These are phyloP conservation scores for Branchipolynoe longqiensis DNA, from an alignment of 2,888 invertebrate species.

Conservation along the genomic window DNA sequence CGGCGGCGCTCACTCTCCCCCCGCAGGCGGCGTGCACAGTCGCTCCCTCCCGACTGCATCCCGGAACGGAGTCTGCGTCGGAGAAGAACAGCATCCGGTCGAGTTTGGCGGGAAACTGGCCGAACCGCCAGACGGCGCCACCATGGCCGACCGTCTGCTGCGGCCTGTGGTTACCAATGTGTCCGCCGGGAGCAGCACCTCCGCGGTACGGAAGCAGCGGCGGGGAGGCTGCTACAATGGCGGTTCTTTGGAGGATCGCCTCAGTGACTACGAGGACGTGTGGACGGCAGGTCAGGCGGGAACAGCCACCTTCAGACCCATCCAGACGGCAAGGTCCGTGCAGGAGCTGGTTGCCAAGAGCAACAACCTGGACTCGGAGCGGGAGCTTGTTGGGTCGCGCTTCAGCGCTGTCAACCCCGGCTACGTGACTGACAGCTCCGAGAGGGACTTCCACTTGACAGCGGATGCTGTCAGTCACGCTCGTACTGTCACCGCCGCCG, in stretches of 20 bases:
- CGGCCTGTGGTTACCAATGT: constrained; percentile 8
- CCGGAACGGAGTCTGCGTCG: neutral
- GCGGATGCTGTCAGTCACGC: no score
- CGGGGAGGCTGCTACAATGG: constrained; percentile 84
- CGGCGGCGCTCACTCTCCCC: neutral
- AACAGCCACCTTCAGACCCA: constrained; percentile 26
- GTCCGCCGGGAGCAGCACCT: no score
- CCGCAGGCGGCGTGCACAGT: neutral
- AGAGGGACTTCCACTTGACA: constrained; percentile 50
- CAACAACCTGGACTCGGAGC: constrained; percentile 14
- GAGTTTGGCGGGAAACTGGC: neutral
- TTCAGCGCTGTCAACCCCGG: constrained; percentile 58
- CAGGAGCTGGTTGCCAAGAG: constrained; percentile 38
- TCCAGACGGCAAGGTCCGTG: constrained; percentile 8
- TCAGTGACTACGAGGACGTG: constrained; percentile 96
- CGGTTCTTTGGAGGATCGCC: constrained; percentile 93
- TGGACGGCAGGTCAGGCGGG: constrained; percentile 83
- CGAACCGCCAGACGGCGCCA: no score
- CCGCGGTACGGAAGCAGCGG: constrained; percentile 5
- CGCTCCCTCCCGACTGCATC: neutral
- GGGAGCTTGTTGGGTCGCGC: neutral
- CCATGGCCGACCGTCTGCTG: neutral
- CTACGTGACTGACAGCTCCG: constrained; percentile 48
- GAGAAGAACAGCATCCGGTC: neutral
- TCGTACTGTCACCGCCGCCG: no score